Percentiles rank a stretch among this genome's conserved stretches.
phyloP scores from a whole-genome alignment of 2,797 vertebrate genomes.

The Oryzias sinensis region DNA sequence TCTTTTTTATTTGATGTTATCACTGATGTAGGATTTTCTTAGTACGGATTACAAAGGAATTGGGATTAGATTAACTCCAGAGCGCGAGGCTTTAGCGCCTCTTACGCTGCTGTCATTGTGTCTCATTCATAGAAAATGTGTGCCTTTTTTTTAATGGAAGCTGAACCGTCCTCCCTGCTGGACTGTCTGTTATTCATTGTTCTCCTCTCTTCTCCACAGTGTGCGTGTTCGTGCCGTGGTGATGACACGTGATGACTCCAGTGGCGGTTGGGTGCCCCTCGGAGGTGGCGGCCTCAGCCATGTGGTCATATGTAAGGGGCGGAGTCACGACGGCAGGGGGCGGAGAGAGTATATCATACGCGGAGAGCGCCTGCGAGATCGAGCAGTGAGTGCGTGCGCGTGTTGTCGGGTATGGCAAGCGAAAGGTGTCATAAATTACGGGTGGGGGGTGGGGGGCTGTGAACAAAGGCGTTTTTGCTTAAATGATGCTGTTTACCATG shows the following conservation, averaged over 20 bases:
- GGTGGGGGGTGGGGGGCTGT: too few relatives aligned
- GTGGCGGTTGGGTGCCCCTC: conserved; percentile 91
- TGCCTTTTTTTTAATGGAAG: too few relatives aligned
- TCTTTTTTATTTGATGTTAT: conserved; percentile 12
- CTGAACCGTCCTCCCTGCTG: conserved; percentile 25
- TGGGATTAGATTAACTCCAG: too few relatives aligned
- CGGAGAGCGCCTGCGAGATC: conserved; percentile 88
- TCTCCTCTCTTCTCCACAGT: conserved; percentile 68
- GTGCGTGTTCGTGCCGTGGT: conserved; percentile 94
- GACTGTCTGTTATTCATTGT: neutral
- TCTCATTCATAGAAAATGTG: too few relatives aligned
- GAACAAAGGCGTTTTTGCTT: too few relatives aligned
- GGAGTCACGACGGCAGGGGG: conserved; percentile 81
- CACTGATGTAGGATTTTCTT: neutral
- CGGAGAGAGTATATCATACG: conserved; percentile 85
- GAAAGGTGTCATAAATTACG: too few relatives aligned
- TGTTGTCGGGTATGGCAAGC: conserved; percentile 25
- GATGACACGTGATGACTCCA: conserved; percentile 95
- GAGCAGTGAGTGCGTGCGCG: conserved; percentile 89
- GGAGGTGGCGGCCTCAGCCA: conserved; percentile 90
- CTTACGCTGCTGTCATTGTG: too few relatives aligned
- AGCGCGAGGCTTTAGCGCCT: too few relatives aligned
- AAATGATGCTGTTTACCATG: too few relatives aligned
- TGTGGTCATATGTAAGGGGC: conserved; percentile 87
- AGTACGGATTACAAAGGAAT: too few relatives aligned